These are phyloP conservation scores for Malurus alboscapulatus DNA, from an alignment of 2,113 vertebrate genomes.

Conservation along the genomic window DNA sequence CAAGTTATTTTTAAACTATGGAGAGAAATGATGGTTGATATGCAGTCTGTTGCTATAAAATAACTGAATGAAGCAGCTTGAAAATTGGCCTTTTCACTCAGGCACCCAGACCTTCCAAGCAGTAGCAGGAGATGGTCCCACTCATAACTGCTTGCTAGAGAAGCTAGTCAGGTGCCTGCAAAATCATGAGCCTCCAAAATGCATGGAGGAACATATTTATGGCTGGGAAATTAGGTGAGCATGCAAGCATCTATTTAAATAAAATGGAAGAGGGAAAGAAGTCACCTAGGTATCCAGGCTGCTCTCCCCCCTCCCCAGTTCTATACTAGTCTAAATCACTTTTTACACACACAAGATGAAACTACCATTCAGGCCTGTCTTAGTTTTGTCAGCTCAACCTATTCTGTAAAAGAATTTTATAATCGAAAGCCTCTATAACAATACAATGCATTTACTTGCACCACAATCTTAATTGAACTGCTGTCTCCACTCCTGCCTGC, in stretches of 20 bases:
- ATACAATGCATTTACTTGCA: slow-evolving; percentile 2
- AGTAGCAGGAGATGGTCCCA: neutral
- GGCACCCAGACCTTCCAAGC: neutral
- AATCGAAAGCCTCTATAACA: neutral
- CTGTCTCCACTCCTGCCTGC: neutral
- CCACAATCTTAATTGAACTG: slow-evolving; percentile 18
- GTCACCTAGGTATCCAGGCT: neutral
- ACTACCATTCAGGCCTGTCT: neutral
- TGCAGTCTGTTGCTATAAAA: neutral
- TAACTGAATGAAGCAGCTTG: neutral
- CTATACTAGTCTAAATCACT: neutral
- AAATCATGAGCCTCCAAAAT: neutral
- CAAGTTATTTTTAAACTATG: neutral
- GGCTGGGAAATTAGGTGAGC: neutral
- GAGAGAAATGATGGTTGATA: neutral
- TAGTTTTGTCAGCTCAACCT: neutral
- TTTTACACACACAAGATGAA: neutral
- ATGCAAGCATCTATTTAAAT: neutral
- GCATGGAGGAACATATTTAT: neutral
- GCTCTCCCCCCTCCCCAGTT: neutral
- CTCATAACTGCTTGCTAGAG: rapidly evolving
- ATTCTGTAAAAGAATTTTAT: neutral
- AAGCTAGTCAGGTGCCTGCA: neutral
- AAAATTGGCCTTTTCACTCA: neutral
- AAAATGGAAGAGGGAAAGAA: neutral